phyloP scores from a whole-genome alignment of 2,888 invertebrate species.

The Dryomyza anilis region DNA sequence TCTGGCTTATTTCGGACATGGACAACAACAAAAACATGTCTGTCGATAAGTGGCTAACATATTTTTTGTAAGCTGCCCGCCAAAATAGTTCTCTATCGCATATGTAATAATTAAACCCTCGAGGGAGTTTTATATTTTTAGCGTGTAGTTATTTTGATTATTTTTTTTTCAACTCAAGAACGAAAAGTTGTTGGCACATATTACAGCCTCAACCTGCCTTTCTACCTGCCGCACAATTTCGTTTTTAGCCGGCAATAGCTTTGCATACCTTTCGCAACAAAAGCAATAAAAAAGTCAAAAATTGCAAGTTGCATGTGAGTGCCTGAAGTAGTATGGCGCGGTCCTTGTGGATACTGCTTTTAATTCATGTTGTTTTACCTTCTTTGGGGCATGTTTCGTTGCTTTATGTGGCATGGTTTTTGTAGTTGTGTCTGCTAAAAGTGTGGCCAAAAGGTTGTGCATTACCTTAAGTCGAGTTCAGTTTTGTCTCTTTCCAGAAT shows the following conservation, averaged over 20 bases:
- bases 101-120: too few relatives aligned
- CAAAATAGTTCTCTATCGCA: too few relatives aligned
- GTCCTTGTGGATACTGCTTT: not conserved
- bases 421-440: not conserved
- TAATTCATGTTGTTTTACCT: not conserved
- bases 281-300: not conserved
- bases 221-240: too few relatives aligned
- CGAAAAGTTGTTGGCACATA: too few relatives aligned
- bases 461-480: not conserved
- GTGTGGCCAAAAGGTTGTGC: not conserved
- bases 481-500: not conserved
- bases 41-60: too few relatives aligned
- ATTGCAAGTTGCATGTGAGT: conserved; percentile 6
- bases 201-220: too few relatives aligned
- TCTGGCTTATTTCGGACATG: too few relatives aligned
- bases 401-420: not conserved
- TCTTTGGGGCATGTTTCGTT: not conserved
- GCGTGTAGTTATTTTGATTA: too few relatives aligned
- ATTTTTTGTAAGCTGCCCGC: too few relatives aligned
- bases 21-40: not conserved
- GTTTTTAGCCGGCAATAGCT: not conserved
- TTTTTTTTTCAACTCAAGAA: too few relatives aligned
- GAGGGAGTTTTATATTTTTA: too few relatives aligned
- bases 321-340: not conserved
- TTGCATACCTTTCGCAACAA: conserved; percentile 1